These are phyloP conservation scores for Anthophora plumipes DNA, from an alignment of 2,888 invertebrate species.

Conservation along the genomic window DNA sequence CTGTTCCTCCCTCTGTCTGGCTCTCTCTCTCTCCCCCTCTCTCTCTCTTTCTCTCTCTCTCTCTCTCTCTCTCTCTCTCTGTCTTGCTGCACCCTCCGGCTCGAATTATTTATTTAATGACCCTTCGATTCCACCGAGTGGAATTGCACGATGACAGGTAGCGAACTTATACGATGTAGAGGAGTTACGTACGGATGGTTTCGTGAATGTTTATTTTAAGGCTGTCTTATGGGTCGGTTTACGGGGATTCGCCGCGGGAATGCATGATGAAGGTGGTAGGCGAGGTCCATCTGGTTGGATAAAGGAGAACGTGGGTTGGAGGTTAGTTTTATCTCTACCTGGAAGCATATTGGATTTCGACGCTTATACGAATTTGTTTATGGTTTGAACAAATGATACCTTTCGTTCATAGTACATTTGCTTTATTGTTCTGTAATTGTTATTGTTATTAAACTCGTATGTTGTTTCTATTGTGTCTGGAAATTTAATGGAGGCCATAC, in stretches of 20 bases:
- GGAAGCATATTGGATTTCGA: neutral
- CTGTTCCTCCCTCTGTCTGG: too few species aligned
- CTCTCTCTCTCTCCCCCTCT: too few species aligned
- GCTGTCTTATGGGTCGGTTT: neutral
- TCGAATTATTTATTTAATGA: conserved; percentile 27
- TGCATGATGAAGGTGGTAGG: neutral
- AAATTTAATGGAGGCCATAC: too few species aligned
- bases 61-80: too few species aligned
- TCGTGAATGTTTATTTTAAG: neutral
- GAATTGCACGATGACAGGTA: neutral
- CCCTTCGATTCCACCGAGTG: neutral
- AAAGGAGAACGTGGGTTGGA: conserved; percentile 2
- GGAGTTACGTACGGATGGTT: neutral
- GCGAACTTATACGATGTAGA: neutral
- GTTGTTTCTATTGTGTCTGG: too few species aligned
- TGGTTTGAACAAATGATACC: neutral
- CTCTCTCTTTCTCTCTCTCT: too few species aligned
- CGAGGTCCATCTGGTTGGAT: neutral
- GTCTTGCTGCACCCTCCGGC: neutral
- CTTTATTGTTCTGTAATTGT: too few species aligned
- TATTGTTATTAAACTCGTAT: too few species aligned
- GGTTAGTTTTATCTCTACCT: neutral
- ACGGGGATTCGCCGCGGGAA: neutral
- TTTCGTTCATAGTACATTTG: too few species aligned
- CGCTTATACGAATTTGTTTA: neutral